phyloP scores from a whole-genome alignment of 1,140 invertebrate genomes.

The Bicyclus anynana region DNA sequence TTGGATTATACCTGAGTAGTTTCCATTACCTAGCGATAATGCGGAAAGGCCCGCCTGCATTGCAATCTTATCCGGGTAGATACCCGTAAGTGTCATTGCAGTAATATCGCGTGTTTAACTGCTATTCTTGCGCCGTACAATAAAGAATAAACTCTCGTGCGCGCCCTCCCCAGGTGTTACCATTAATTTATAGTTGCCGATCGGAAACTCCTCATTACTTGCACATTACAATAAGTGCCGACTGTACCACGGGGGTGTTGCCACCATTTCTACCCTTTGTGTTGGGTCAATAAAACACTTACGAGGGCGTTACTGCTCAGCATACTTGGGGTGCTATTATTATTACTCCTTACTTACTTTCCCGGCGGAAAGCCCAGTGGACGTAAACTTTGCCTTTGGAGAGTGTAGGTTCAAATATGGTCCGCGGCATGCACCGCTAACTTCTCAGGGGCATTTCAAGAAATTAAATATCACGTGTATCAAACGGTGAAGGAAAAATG shows the following conservation, averaged over 20 bases:
- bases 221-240: slow-evolving; percentile 29
- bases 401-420: too few species aligned
- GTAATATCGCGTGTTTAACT: slow-evolving; percentile 42
- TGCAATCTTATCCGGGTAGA: slow-evolving; percentile 6
- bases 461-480: too few species aligned
- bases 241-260: slow-evolving; percentile 26
- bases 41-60: background rate
- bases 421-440: too few species aligned
- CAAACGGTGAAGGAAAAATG: too few species aligned
- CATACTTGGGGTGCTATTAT: background rate
- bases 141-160: slow-evolving; percentile 7
- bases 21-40: background rate
- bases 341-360: background rate
- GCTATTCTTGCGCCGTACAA: slow-evolving; percentile 17
- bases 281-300: slow-evolving; percentile 5
- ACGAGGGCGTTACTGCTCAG: background rate
- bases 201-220: slow-evolving; percentile 32
- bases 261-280: background rate
- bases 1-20: background rate
- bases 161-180: slow-evolving; percentile 50
- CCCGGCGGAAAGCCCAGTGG: too few species aligned
- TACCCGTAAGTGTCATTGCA: slow-evolving; percentile 41
- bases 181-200: slow-evolving; percentile 48
- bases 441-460: too few species aligned
- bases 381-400: too few species aligned